These are phyloP conservation scores for Cyanoliseus patagonus DNA, from an alignment of 2,113 vertebrate species.

Conservation along the genomic window DNA sequence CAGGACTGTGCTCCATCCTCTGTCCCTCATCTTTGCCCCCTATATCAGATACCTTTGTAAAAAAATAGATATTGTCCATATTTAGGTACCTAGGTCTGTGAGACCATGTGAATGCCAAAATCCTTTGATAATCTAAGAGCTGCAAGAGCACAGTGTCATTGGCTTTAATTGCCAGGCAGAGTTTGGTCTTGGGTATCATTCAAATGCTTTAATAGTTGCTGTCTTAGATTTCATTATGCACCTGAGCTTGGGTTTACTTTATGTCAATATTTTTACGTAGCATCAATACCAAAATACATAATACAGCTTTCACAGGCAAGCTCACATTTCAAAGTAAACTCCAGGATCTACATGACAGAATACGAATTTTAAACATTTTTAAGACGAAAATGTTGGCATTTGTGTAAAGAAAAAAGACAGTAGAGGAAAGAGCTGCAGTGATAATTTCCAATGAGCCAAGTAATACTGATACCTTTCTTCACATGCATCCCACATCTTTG, in stretches of 20 bases:
- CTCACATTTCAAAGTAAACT: neutral
- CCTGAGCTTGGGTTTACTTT: neutral
- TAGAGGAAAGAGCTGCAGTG: neutral
- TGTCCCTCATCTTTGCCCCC: neutral
- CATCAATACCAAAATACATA: neutral
- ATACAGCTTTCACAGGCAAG: neutral
- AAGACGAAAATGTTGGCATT: neutral
- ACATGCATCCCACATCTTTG: constrained; percentile 13
- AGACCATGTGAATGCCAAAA: neutral
- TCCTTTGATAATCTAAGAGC: neutral
- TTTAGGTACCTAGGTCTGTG: neutral
- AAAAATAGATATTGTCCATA: neutral
- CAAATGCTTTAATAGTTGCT: neutral
- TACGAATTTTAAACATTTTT: neutral
- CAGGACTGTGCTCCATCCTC: neutral
- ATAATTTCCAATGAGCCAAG: neutral
- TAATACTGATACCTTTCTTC: neutral
- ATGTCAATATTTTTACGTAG: neutral
- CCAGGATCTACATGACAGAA: neutral
- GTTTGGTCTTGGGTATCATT: neutral
- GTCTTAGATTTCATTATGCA: neutral
- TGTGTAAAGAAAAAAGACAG: neutral
- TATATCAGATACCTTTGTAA: neutral
- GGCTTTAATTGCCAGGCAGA: neutral
- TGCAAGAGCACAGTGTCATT: neutral